phyloP scores from a whole-genome alignment of 2,888 invertebrate species.

The Sepioteuthis lessoniana region DNA sequence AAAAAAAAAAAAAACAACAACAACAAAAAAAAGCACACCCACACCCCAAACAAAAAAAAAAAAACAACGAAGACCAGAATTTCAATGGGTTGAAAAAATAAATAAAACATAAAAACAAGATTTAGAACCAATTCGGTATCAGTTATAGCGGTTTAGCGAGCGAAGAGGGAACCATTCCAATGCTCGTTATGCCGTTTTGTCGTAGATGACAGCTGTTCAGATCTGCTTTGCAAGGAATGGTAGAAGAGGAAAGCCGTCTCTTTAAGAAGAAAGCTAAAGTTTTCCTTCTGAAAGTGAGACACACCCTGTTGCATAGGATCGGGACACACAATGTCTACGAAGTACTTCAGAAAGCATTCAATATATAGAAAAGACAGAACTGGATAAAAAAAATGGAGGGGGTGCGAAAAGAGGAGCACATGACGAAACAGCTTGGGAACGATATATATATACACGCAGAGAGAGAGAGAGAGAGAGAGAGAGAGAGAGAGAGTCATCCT shows the following conservation, averaged over 20 bases:
- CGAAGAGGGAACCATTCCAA: not conserved
- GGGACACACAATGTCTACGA: not conserved
- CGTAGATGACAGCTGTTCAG: not conserved
- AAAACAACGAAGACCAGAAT: no score
- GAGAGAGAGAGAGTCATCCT: no score
- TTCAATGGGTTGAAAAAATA: no score
- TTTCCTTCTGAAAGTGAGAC: not conserved
- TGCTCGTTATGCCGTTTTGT: not conserved
- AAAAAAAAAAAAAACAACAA: no score
- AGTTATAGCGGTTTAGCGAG: not conserved
- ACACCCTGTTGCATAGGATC: not conserved
- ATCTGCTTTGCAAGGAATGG: not conserved
- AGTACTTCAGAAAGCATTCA: not conserved
- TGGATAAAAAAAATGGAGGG: not conserved
- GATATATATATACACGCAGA: no score
- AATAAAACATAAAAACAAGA: no score
- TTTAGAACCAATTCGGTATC: not conserved
- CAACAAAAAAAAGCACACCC: no score
- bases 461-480: no score
- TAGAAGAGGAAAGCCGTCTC: not conserved
- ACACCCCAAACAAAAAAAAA: no score
- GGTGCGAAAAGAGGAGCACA: no score
- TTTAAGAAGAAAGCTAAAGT: not conserved
- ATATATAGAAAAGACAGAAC: no score
- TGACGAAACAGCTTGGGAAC: not conserved